Percentiles rank a stretch among this genome's conserved stretches.
These are phyloP conservation scores for Ceratina calcarata DNA, from an alignment of 1,140 invertebrate genomes.

Conservation along the genomic window DNA sequence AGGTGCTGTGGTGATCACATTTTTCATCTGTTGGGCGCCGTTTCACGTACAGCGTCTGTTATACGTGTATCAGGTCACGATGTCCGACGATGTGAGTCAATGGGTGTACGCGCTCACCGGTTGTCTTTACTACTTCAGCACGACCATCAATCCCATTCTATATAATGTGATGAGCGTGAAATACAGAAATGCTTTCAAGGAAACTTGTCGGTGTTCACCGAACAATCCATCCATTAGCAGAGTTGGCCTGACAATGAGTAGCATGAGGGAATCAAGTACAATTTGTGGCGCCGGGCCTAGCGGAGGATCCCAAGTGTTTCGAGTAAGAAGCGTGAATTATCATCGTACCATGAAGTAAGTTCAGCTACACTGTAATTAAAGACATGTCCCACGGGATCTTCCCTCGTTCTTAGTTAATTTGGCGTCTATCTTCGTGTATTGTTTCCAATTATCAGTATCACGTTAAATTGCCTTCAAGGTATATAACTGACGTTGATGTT, in stretches of 20 bases:
- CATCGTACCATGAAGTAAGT: conserved; percentile 45
- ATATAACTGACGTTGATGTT: no score
- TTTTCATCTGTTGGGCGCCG: conserved; percentile 98
- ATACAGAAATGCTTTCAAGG: conserved; percentile 90
- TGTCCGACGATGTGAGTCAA: conserved; percentile 85
- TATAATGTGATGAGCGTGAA: conserved; percentile 95
- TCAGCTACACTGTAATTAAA: not conserved
- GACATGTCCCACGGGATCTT: no score
- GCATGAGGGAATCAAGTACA: conserved; percentile 37
- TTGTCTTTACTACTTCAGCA: conserved; percentile 92
- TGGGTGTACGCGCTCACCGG: conserved; percentile 90
- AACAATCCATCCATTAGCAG: conserved; percentile 34
- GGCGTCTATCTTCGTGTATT: not conserved
- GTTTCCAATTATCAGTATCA: not conserved
- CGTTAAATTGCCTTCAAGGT: no score
- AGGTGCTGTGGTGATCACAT: conserved; percentile 98
- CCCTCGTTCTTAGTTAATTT: not conserved
- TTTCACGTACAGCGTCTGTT: conserved; percentile 95
- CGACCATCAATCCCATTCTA: conserved; percentile 94
- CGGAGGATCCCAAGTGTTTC: conserved; percentile 43
- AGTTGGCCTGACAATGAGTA: conserved; percentile 33
- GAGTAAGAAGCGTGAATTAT: conserved; percentile 27
- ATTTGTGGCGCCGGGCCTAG: conserved; percentile 25
- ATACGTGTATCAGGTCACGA: conserved; percentile 85
- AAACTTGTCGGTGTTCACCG: conserved; percentile 82